Conservation (phyloP, 2,113 vertebrate genomes). For the Donacobius atricapilla region DNA sequence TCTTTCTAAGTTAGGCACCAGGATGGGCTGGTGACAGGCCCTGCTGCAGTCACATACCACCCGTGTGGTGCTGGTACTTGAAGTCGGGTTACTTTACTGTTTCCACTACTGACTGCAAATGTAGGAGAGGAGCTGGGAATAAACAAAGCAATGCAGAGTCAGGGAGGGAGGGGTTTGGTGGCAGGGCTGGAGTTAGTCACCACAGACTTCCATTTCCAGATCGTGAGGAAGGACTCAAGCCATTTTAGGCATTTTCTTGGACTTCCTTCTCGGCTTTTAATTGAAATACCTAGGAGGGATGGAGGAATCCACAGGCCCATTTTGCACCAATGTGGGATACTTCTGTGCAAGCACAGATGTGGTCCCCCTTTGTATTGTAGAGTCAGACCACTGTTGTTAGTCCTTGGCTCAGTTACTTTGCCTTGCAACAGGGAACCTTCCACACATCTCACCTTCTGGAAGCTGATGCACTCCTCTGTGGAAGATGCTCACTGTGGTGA, state of each 20-base stretch:
- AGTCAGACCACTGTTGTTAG: neutral
- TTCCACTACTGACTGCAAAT: neutral
- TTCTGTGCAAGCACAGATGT: neutral
- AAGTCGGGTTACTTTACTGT: neutral
- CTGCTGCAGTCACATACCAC: neutral
- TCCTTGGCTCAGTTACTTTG: neutral
- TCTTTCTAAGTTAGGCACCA: neutral
- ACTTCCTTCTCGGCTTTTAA: neutral
- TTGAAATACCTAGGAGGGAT: conserved; percentile 33
- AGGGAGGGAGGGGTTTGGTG: conserved; percentile 44
- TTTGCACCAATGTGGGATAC: neutral
- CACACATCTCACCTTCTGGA: neutral
- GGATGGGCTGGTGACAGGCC: neutral
- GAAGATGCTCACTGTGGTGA: neutral
- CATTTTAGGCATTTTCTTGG: conserved; percentile 61
- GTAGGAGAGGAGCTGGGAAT: neutral
- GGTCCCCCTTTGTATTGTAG: rapidly evolving
- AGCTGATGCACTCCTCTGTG: neutral
- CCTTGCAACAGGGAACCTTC: neutral
- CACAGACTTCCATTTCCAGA: conserved; percentile 41
- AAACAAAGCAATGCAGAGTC: neutral
- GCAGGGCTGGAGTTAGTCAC: conserved; percentile 46
- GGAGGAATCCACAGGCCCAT: neutral
- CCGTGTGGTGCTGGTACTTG: neutral
- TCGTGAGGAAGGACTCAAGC: conserved; percentile 28